phyloP scores from a whole-genome alignment of 1,140 invertebrate species.

The Bombus picipes region DNA sequence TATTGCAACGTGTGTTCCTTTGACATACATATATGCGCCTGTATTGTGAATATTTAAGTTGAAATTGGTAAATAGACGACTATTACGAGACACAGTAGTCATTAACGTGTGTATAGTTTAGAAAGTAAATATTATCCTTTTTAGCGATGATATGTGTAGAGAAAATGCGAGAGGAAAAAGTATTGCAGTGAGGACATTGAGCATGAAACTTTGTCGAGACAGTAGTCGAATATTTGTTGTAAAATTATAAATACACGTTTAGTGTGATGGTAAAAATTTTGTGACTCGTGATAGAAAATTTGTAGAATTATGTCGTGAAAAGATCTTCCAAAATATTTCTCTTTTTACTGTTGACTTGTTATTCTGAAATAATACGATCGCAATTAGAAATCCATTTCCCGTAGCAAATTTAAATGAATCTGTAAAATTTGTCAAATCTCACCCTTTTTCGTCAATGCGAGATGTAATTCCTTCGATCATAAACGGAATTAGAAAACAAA shows the following conservation, averaged over 20 bases:
- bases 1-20: slow-evolving; percentile 51
- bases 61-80: slow-evolving; percentile 49
- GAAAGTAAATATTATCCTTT: background rate
- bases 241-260: too few species aligned
- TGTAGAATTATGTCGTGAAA: too few species aligned
- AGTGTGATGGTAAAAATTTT: too few species aligned
- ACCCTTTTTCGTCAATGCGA: background rate
- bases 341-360: too few species aligned
- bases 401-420: too few species aligned
- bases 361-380: too few species aligned
- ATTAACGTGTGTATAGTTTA: background rate
- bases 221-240: too few species aligned
- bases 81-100: background rate
- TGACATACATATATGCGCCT: slow-evolving; percentile 7
- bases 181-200: too few species aligned
- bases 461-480: background rate
- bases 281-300: too few species aligned
- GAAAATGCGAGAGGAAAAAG: background rate
- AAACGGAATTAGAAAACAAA: background rate
- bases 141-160: background rate
- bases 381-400: too few species aligned
- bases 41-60: slow-evolving; percentile 59
- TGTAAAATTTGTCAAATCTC: background rate
- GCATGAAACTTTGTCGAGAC: too few species aligned
- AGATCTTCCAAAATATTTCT: too few species aligned